phyloP scores from a whole-genome alignment of 2,113 vertebrate genomes.

The Hypomesus transpacificus region DNA sequence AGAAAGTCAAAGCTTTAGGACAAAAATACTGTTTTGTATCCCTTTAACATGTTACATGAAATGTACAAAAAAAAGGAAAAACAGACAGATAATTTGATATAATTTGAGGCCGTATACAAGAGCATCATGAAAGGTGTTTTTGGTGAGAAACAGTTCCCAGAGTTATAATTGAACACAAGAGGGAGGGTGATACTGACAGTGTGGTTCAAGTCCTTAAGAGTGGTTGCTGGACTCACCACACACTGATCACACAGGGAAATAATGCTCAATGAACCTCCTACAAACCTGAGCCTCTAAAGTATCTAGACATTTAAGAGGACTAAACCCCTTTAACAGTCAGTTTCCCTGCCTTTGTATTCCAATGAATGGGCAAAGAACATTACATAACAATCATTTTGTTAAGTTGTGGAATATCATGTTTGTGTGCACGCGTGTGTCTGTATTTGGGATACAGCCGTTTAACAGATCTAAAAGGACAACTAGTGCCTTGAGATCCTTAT shows the following conservation, averaged over 20 bases:
- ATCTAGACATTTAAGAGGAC: no score
- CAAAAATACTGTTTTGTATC: constrained; percentile 41
- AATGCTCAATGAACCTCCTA: no score
- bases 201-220: no score
- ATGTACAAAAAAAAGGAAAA: constrained; percentile 5
- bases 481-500: neutral
- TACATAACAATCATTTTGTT: neutral
- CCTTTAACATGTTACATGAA: constrained; percentile 32
- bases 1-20: constrained; percentile 28
- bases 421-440: neutral
- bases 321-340: neutral
- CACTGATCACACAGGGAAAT: no score
- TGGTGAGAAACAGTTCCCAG: constrained; percentile 55
- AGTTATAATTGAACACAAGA: constrained; percentile 21
- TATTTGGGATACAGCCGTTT: neutral
- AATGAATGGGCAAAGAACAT: neutral
- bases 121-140: constrained; percentile 46
- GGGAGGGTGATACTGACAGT: no score
- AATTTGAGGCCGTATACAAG: constrained; percentile 4
- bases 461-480: neutral
- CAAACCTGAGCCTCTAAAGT: no score
- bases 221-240: no score
- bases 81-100: neutral
- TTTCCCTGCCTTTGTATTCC: neutral
- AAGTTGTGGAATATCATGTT: neutral